Evolutionary conservation across 2,888 invertebrate genomes (phyloP), one percentile per base, ranked within the genome.

Genomic region (Ditula angustiorana): DNA sequence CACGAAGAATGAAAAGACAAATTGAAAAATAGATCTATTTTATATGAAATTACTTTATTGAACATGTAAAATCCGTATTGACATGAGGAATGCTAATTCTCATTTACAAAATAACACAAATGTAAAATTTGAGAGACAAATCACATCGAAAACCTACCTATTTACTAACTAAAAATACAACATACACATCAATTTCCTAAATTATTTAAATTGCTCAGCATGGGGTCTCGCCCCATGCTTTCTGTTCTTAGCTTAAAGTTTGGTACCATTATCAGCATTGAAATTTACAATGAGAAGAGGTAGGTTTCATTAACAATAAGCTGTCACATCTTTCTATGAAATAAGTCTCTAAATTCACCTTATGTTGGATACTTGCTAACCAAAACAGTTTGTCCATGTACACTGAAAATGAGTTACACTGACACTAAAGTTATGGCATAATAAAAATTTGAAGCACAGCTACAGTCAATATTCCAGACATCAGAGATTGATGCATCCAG

Each of bases 21-120:
- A 80, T 74, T 75, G 74, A 82, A 86, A 83, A 85, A 83, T 81
- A 83, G 77, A 80, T 79, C 26, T 76, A 71, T 83, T 83, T 88
- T 92, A 87, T 93, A 92, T 87, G 93, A 93, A 93, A 93, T 92
- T 93, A 92, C 91, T 92, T 93, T 93, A 92, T 92, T 93, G 93
- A 93, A 93, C 92, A 92, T 93, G 93, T 93, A 92, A 92, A 93
- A 90, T 90, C 91, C 90, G 86, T 92, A 90, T 93, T 91, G 93
- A 93, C 93, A 92, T 90, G 92, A 93, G 93, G 93, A 93, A 93
- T 93, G 93, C 92, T 92, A 92, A 84, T 90, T 92, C 92, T 91
- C 92, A 91, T 92, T 91, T 90, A 93, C 87, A 93, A 91, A 92
- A 88, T 91, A 92, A 93, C 92, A 90, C 89, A 90, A 89, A 90